Base-by-base conservation (phyloP, 2,113 vertebrate genomes). In the Malurus elegans region DNA sequence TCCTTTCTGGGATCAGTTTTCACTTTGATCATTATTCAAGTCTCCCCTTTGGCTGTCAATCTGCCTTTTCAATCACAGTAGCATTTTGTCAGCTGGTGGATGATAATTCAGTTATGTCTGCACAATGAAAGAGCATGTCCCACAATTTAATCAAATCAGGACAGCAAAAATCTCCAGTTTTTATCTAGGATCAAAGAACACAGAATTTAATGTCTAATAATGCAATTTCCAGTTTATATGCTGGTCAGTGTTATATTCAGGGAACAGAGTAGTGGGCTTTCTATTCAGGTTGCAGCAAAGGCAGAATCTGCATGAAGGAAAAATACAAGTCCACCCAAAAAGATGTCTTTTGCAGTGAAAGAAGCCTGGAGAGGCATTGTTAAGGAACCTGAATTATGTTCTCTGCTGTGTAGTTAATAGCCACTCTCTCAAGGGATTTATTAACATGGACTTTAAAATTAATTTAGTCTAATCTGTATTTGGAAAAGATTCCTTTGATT, bases 141-240 rank as follows among this genome's bases (percentile, higher is more conserved):
- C 69, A 81, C 45, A 61, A 4, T 47, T 71, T 84, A 96, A 95
- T 95, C 57, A 84, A 96, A 88, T 91, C 44, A 53, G 38, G 12
- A 32, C 71, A 67, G 53, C 84, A 88, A 79, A 60, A 60, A 71
- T 61, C 48, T 76, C 74, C 25, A 62, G 3, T 73, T 96, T 95
- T 96, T 88, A 89, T 95, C 94, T 83, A 93, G 67, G 51, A 88
- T 94, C 83, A 90, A 79, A 95, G 84, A 42, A 66, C 56, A 62
- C 9, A 23, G 38, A 18, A 74, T 65, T 91, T 69, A 54, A 32
- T 65, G 51, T 90, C 48, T 73, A 79, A 47, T 89, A 96, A 92
- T 73, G 47, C 8, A 75, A 65, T 96, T 90, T 78, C 42, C 48
- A 72, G 81, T 91, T 90, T 91, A 87, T 94, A 91, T 57, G 58